Evolutionary conservation across 2,888 invertebrate species (phyloP), one percentile per base, ranked within the genome.

Genomic region (Pyrgus malvae): DNA sequence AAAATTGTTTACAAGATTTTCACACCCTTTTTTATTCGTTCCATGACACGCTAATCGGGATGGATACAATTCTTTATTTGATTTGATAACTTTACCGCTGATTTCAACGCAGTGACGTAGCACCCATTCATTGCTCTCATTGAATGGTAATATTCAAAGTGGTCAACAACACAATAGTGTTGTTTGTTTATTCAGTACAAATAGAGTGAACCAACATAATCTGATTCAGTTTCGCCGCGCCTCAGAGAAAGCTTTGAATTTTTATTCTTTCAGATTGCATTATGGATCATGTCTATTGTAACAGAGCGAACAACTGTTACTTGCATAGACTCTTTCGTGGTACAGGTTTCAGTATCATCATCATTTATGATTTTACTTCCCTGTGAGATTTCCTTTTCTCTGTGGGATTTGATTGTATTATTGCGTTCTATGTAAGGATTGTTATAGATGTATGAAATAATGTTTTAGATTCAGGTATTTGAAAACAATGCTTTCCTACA

Each of bases 161-260:
- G 60, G 53, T 46, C 46, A 51, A 46, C 53, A 45, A 46, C 45
- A 61, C 59, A 53, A 59, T 57, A 61, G 44, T 60, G 48, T 53
- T 60, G 62, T 64, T 66, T 63, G 62, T 65, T 65, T 61, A 61
- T 57, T 59, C 55, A 50, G 42, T 58, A 62, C 60, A 57, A 59
- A 58, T 60, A 57, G 44, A 57, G 38, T 42, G 46, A 48, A 54
- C 61, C 40, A 59, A 50, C 46, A 51, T 53, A 42, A 55, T 42
- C 29, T 38, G 55, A 57, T 53, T 29, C 23, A 25, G 48, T 57
- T 46, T 33, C 23, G 33, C 41, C 46, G n/a, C 35, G 27, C 23
- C 27, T 21, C n/a, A 40, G 53, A 45, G 53, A 53, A 45, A 53
- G 38, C 38, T 53, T 53, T 53, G 29, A 31, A 38, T 53, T 53